Base-by-base conservation (phyloP, 2,888 invertebrate species). In the Drosophila quasianomalipes region DNA sequence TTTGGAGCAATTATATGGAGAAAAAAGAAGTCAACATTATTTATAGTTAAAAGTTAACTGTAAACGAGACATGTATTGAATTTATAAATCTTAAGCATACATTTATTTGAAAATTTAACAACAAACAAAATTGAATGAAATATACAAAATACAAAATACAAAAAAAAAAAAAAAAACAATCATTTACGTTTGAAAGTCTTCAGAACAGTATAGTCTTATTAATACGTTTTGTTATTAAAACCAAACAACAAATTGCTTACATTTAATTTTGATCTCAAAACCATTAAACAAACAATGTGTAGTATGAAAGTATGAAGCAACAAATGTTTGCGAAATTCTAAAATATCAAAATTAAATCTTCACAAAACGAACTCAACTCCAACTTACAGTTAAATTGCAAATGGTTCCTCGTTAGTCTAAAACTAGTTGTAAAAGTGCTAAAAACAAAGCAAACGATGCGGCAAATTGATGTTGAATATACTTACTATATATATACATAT, bases 381-480 rank as follows among this genome's bases (percentile, higher is more conserved):
- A 79, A 84, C 85, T 76, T 74, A 77, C 76, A 88, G 69, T 82
- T 77, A 73, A 89, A 86, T 83, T 78, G 90, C 91, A 91, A 89
- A 89, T 89, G 89, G 92, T 92, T 92, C 92, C 92, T 92, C 91
- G 86, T 90, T 92, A 92, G 92, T 83, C 69, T 91, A 91, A 83
- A 88, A 75, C 71, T 91, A 90, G 89, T 79, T 85, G 74, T 91
- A 82, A 82, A 91, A 68, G 85, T 85, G 88, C 85, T 83, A 82
- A 78, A 82, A 70, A 76, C 22, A 22, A 59, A 62, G 47, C 16
- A 54, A 58, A 41, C 57, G 62, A 61, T 68, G 66, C 74, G 70
- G 64, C 61, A 67, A 73, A 70, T 51, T 61, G 72, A 47, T 52
- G 14, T 73, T 63, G 44, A n/a, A 57, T 47, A 69, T 35, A 74